These are phyloP conservation scores for Mechanitis mazaeus DNA, from an alignment of 2,888 invertebrate species.

Conservation along the genomic window DNA sequence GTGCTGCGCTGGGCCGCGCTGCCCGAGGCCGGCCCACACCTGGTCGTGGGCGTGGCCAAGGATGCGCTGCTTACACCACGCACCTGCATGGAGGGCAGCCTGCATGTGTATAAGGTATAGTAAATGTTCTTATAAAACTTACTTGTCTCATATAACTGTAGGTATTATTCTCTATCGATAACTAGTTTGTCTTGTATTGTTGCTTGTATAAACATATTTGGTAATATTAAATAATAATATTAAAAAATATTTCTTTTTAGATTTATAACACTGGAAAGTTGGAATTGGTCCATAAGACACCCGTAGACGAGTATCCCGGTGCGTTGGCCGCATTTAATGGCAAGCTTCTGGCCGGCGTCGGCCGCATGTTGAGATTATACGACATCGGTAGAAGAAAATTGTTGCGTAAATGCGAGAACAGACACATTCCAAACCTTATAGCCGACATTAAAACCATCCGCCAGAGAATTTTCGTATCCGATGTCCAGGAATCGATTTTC, in stretches of 20 bases:
- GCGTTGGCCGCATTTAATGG: conserved; percentile 95
- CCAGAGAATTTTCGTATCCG: conserved; percentile 94
- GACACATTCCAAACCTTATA: conserved; percentile 96
- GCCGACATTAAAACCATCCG: conserved; percentile 96
- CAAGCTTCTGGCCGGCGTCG: conserved; percentile 92
- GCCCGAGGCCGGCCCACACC: conserved; percentile 65
- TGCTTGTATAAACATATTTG: neutral
- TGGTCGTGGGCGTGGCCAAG: conserved; percentile 94
- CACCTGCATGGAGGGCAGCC: conserved; percentile 86
- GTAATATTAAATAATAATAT: conserved; percentile 6
- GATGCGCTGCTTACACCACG: conserved; percentile 93
- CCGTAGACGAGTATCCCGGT: conserved; percentile 92
- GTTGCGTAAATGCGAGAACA: conserved; percentile 97
- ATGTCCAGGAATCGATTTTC: conserved; percentile 97
- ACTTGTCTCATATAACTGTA: too few species aligned
- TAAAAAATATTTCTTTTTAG: conserved; percentile 41
- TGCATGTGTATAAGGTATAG: conserved; percentile 88
- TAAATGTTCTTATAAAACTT: too few species aligned
- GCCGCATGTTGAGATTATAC: conserved; percentile 93
- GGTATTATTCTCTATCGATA: too few species aligned
- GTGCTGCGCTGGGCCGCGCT: conserved; percentile 85
- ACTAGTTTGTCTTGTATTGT: neutral
- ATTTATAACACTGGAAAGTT: conserved; percentile 88
- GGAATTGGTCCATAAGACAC: conserved; percentile 95
- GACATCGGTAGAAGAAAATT: conserved; percentile 96